Conservation (phyloP, 2,888 invertebrate species). For the Vesta saturnalis region DNA sequence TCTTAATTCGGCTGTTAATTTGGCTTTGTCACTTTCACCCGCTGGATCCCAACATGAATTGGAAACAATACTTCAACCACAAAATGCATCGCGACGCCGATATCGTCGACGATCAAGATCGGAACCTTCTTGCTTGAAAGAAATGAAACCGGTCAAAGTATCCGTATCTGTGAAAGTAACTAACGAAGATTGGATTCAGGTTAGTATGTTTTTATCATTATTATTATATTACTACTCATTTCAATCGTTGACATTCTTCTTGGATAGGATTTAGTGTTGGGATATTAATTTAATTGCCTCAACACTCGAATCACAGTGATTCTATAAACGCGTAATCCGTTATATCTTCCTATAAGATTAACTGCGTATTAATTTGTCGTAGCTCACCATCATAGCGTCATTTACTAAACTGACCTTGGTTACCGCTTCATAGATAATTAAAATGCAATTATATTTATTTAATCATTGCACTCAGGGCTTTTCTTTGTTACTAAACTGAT, state of each 20-base stretch:
- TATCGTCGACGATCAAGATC: slow-evolving; percentile 44
- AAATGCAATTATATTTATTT: slow-evolving; percentile 58
- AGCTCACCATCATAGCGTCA: slow-evolving; percentile 41
- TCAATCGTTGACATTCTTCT: too few species aligned
- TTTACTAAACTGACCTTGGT: slow-evolving; percentile 56
- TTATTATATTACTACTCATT: neutral
- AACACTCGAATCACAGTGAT: neutral
- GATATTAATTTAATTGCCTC: slow-evolving; percentile 13
- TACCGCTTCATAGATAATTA: slow-evolving; percentile 59
- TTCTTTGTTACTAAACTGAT: slow-evolving; percentile 52
- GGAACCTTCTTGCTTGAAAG: slow-evolving; percentile 51
- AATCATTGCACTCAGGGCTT: slow-evolving; percentile 56
- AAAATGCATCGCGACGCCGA: slow-evolving; percentile 44
- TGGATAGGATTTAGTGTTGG: neutral
- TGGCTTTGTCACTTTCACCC: slow-evolving; percentile 38
- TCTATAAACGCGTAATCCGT: neutral
- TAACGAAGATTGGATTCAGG: slow-evolving; percentile 53
- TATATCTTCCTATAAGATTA: slow-evolving; percentile 19
- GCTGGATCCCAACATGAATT: slow-evolving; percentile 35
- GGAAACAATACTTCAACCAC: slow-evolving; percentile 25
- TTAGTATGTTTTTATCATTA: slow-evolving; percentile 45
- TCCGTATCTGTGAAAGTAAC: slow-evolving; percentile 44
- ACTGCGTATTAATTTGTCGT: slow-evolving; percentile 39
- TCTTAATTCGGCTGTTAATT: slow-evolving; percentile 37
- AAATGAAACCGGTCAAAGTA: slow-evolving; percentile 49